phyloP scores from a whole-genome alignment of 2,888 invertebrate genomes.

The Trichopria drosophilae region DNA sequence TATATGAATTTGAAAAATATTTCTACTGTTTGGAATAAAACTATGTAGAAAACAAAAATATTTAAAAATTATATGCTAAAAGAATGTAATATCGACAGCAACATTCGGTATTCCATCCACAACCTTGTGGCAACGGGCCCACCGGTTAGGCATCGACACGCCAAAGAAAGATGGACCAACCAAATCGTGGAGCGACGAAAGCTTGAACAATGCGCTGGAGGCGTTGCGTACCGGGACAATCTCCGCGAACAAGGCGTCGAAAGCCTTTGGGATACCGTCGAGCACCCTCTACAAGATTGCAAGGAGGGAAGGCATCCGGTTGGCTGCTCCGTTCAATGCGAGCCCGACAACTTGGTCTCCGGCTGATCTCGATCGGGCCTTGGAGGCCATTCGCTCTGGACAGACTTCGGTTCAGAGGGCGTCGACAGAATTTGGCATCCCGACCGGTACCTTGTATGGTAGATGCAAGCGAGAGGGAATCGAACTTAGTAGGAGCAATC shows the following conservation, averaged over 20 bases:
- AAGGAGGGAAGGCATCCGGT: slow-evolving; percentile 82
- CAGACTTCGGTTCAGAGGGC: slow-evolving; percentile 84
- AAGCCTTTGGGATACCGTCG: slow-evolving; percentile 88
- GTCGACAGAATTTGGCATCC: slow-evolving; percentile 84
- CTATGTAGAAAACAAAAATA: too few relatives aligned
- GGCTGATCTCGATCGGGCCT: slow-evolving; percentile 79
- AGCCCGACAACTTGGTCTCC: slow-evolving; percentile 87
- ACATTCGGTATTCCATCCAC: slow-evolving; percentile 89
- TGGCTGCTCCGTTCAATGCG: slow-evolving; percentile 88
- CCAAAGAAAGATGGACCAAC: slow-evolving; percentile 87
- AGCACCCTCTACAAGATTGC: slow-evolving; percentile 91
- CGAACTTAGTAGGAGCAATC: slow-evolving; percentile 83
- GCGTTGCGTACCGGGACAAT: slow-evolving; percentile 82
- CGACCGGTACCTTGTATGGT: slow-evolving; percentile 85
- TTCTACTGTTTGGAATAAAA: too few relatives aligned
- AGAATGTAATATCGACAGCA: too few relatives aligned
- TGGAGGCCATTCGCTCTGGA: slow-evolving; percentile 79
- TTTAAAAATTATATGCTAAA: too few relatives aligned
- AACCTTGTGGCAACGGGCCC: slow-evolving; percentile 88
- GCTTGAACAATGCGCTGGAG: slow-evolving; percentile 78
- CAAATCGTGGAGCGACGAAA: slow-evolving; percentile 86
- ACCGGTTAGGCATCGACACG: slow-evolving; percentile 85
- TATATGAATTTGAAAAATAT: too few relatives aligned
- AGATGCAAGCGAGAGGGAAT: slow-evolving; percentile 88
- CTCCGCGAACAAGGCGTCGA: slow-evolving; percentile 89